A percentile compares a stretch with the other conserved stretches of the same genome.
phyloP scores from a whole-genome alignment of 2,888 invertebrate species.

The Allolobophora icterica region DNA sequence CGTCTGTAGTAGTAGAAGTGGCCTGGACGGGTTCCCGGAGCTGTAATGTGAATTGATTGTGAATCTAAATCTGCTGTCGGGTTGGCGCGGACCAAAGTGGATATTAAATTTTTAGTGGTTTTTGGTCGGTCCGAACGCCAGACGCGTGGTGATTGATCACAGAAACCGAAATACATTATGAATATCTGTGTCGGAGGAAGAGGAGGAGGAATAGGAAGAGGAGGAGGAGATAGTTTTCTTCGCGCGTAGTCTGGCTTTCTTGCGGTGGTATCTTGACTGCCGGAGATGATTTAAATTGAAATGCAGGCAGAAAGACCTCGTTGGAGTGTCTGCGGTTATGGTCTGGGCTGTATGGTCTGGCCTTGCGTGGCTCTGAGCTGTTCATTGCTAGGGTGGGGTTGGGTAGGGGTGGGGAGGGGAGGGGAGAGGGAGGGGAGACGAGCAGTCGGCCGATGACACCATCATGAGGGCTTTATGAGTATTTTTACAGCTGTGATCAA shows the following conservation, averaged over 20 bases:
- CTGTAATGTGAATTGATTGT: not conserved
- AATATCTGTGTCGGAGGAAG: not conserved
- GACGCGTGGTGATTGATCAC: not conserved
- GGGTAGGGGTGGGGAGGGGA: not conserved
- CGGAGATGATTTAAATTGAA: not conserved
- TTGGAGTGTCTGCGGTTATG: not conserved
- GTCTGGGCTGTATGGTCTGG: not conserved
- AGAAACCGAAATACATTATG: not conserved
- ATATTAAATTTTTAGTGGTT: conserved; percentile 28
- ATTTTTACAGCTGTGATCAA: not conserved
- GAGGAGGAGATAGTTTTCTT: not conserved
- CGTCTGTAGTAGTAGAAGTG: not conserved
- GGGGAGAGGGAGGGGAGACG: not conserved
- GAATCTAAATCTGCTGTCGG: not conserved
- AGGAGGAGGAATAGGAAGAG: too few relatives aligned
- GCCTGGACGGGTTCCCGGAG: not conserved
- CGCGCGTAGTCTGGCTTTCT: not conserved
- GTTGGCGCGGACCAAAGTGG: not conserved
- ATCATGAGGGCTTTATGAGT: conserved; percentile 1
- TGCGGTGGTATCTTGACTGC: not conserved
- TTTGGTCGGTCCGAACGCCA: not conserved
- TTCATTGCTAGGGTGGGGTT: not conserved
- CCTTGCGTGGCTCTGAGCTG: not conserved
- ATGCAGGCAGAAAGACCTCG: not conserved
- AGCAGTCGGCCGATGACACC: not conserved